These are phyloP conservation scores for Muscicapa adusta DNA, from an alignment of 2,113 vertebrate species.

Conservation along the genomic window DNA sequence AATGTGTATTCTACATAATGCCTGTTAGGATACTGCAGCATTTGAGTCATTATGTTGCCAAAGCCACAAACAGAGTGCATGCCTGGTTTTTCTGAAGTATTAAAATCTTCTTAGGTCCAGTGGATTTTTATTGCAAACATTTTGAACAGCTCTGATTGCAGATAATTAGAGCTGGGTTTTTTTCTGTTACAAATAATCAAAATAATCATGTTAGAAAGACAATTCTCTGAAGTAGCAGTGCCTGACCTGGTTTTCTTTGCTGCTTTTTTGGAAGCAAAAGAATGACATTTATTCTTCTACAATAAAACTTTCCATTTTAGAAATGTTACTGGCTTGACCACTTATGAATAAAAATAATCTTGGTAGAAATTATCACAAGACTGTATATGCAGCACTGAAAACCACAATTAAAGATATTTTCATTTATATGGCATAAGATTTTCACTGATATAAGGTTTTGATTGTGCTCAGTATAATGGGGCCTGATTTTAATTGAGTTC, in stretches of 20 bases:
- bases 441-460: background rate
- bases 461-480: slow-evolving; percentile 28
- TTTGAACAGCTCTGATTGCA: slow-evolving; percentile 31
- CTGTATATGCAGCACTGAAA: background rate
- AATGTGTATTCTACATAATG: background rate
- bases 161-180: background rate
- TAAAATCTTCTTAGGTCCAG: background rate
- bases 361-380: background rate
- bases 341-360: background rate
- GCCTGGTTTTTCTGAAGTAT: background rate
- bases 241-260: background rate
- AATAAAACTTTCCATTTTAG: background rate
- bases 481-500: slow-evolving; percentile 40
- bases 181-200: slow-evolving; percentile 4
- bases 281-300: background rate
- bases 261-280: background rate
- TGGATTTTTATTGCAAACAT: background rate
- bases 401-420: slow-evolving; percentile 28
- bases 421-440: background rate
- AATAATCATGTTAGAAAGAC: background rate
- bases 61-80: background rate
- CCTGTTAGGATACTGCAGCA: background rate
- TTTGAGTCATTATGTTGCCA: background rate
- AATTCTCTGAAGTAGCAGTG: background rate
- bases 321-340: background rate